These are phyloP conservation scores for Melitaea cinxia DNA, from an alignment of 1,140 invertebrate genomes.

Conservation along the genomic window DNA sequence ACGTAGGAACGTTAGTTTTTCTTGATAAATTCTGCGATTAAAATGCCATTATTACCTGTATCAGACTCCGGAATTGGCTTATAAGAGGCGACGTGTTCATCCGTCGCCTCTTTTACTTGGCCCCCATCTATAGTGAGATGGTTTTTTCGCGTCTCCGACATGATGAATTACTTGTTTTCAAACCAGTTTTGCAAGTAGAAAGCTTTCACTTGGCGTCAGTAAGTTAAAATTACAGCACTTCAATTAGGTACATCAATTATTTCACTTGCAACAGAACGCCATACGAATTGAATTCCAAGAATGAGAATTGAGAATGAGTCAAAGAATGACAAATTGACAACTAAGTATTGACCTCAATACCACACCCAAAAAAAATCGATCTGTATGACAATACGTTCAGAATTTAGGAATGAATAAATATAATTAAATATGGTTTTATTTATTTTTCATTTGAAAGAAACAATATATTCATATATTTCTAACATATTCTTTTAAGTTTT, in stretches of 20 bases:
- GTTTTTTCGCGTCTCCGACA: constrained; percentile 75
- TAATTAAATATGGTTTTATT: neutral
- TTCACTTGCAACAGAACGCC: constrained; percentile 14
- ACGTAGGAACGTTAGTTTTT: neutral
- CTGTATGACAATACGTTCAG: constrained; percentile 7
- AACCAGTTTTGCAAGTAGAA: constrained; percentile 29
- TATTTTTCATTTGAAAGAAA: neutral
- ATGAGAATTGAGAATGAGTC: constrained; percentile 16
- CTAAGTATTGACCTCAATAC: neutral
- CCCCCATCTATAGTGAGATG: constrained; percentile 74
- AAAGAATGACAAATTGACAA: constrained; percentile 1
- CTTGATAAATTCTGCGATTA: too few species aligned
- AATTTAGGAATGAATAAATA: neutral
- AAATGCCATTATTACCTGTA: too few species aligned
- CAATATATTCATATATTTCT: neutral
- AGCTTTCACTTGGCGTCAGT: constrained; percentile 26
- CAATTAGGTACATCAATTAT: constrained; percentile 25
- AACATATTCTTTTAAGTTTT: neutral
- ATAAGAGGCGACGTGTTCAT: constrained; percentile 79
- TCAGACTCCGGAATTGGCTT: constrained; percentile 84
- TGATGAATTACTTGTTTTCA: constrained; percentile 52
- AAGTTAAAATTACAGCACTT: constrained; percentile 19
- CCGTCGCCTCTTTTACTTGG: constrained; percentile 60
- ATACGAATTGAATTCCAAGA: constrained; percentile 27
- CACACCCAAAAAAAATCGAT: constrained; percentile 33